These are phyloP conservation scores for Lepeophtheirus salmonis DNA, from an alignment of 1,140 invertebrate species.

Conservation along the genomic window DNA sequence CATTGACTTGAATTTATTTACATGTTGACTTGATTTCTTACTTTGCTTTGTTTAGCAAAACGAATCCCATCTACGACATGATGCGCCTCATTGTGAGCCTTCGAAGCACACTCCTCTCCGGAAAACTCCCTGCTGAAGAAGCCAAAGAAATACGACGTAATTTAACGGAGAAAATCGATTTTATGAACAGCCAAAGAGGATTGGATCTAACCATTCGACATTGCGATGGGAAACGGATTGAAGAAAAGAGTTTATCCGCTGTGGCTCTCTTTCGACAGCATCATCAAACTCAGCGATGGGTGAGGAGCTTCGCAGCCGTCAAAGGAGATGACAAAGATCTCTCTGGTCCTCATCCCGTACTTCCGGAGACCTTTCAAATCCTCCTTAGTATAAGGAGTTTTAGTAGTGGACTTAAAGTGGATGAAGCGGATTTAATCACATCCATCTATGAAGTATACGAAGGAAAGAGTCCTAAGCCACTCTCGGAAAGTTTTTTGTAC, in stretches of 20 bases:
- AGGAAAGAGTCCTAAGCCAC: not conserved
- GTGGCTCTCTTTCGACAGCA: not conserved
- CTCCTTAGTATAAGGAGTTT: not conserved
- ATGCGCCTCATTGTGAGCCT: not conserved
- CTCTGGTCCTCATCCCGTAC: not conserved
- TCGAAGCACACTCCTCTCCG: not conserved
- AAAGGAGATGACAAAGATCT: not conserved
- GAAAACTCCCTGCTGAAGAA: constrained; percentile 9
- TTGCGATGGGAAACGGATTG: not conserved
- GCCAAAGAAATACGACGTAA: constrained; percentile 8
- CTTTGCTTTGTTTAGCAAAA: not conserved
- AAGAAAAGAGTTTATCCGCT: not conserved
- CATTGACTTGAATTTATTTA: not conserved
- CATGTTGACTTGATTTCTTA: not conserved
- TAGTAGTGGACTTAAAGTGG: not conserved
- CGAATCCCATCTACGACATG: constrained; percentile 1
- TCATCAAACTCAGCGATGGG: not conserved
- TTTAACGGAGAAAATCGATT: constrained; percentile 11
- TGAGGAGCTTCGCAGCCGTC: not conserved
- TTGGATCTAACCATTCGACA: constrained; percentile 7
- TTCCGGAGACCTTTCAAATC: not conserved
- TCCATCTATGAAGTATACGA: constrained; percentile 6
- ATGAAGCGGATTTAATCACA: constrained; percentile 3
- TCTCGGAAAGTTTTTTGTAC: constrained; percentile 11
- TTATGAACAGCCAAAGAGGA: not conserved